Evolutionary conservation across 1,140 invertebrate species (phyloP), one percentile per base, ranked within the genome.

Genomic region (Caenorhabditis latens): DNA sequence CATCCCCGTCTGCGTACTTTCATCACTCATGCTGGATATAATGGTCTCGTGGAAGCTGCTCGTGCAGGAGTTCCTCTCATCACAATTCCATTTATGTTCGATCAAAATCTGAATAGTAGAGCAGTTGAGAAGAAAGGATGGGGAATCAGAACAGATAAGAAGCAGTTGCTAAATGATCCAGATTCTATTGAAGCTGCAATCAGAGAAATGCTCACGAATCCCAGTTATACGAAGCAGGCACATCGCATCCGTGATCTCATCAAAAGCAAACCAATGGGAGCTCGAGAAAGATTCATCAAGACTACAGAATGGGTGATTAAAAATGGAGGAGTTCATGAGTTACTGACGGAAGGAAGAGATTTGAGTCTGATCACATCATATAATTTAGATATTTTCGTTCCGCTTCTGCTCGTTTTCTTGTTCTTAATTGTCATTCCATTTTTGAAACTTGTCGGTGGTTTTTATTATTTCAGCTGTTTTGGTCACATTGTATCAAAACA

Each of bases 1-100:
- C 84, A 85, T 53, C 85, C 85, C 6, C 61, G 92, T 11, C 87
- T 89, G 5, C 75, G 87, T 16, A 85, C 91, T 14, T 93, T 93
- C 84, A 91, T 94, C 11, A 93, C 91, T n/a, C 94, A 94, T 89
- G 92, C 93, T 67, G 94, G 94, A 7, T 89, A 92, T 21, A 90
- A 93, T 53, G 93, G 93, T 75, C 93, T 92, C 8, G 90, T 93
- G 63, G 94, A 94, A 92, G 92, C 93, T 7, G 89, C 93, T 19
- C 92, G 92, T 84, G 92, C 93, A 86, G 93, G 93, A 4, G 92
- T 94, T 3, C 94, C 94, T 1, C 88, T 94, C 8, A 88, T 94
- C 43, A 93, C 92, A 1, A 90, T 94, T 14, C 94, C 94, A 4
- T 91, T 94, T 48, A 92, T 93, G 58, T 89, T 90, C 16, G 94